Percentiles rank a stretch among this genome's conserved stretches.
Conservation (phyloP, 2,113 vertebrate species). For the Cathartes aura region DNA sequence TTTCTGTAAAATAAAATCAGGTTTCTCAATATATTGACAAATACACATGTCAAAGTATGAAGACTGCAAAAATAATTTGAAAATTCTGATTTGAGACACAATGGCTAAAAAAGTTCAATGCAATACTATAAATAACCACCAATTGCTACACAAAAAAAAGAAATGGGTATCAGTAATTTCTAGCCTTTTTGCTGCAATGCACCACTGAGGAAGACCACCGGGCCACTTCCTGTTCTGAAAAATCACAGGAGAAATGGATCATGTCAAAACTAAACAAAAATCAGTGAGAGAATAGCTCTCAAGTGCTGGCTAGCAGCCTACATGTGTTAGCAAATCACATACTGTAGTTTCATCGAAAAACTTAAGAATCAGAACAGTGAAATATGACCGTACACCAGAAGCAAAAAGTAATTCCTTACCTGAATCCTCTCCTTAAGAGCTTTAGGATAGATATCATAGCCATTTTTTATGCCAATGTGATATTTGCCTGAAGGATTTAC, state of each 20-base stretch:
- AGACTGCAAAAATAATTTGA: not conserved
- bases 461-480: constrained; percentile 97
- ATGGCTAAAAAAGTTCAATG: not conserved
- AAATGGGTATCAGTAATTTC: rapidly evolving
- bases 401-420: constrained; percentile 72
- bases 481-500: constrained; percentile 93
- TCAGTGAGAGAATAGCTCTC: not conserved
- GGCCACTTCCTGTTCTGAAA: not conserved
- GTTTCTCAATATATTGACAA: not conserved
- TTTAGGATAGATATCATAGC: constrained; percentile 97
- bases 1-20: constrained; percentile 79
- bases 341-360: not conserved
- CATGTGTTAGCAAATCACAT: not conserved
- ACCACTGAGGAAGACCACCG: not conserved
- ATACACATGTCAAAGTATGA: not conserved
- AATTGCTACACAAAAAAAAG: not conserved
- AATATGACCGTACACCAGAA: not conserved
- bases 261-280: not conserved
- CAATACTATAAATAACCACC: not conserved
- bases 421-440: constrained; percentile 96
- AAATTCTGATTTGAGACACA: not conserved
- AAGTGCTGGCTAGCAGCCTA: not conserved
- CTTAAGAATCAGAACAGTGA: not conserved
- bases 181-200: not conserved
- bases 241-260: not conserved